phyloP scores from a whole-genome alignment of 1,140 invertebrate species.

The Capitella teleta region DNA sequence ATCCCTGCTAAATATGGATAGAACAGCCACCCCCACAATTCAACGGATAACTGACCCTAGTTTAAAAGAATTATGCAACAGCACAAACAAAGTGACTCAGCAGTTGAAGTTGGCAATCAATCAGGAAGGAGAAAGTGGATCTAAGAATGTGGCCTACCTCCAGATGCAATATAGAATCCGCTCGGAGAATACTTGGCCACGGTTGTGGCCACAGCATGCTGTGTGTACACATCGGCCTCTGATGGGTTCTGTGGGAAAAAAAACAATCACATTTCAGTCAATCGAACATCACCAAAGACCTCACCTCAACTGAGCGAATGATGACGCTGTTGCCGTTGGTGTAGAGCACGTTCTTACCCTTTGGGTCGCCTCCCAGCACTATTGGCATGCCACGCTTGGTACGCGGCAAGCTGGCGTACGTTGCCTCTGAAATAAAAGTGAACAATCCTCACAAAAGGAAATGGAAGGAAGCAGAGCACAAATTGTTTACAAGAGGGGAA shows the following conservation, averaged over 20 bases:
- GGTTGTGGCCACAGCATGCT: slow-evolving; percentile 87
- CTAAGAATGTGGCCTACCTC: too few relatives aligned
- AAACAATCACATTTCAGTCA: neutral
- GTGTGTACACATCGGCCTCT: slow-evolving; percentile 88
- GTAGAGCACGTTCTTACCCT: slow-evolving; percentile 94
- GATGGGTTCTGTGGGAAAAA: slow-evolving; percentile 62
- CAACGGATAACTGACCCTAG: too few relatives aligned
- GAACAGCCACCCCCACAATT: too few relatives aligned
- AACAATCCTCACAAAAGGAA: too few relatives aligned
- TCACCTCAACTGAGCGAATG: slow-evolving; percentile 88
- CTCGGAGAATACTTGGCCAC: slow-evolving; percentile 97
- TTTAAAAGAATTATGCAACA: too few relatives aligned
- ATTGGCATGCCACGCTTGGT: slow-evolving; percentile 85
- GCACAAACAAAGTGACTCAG: too few relatives aligned
- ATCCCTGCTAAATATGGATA: too few relatives aligned
- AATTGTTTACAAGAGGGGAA: too few relatives aligned
- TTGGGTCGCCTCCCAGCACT: slow-evolving; percentile 86
- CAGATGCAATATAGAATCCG: slow-evolving; percentile 97
- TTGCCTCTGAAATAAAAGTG: slow-evolving; percentile 24
- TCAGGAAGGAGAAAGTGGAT: too few relatives aligned
- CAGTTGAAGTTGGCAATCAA: too few relatives aligned
- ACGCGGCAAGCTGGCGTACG: slow-evolving; percentile 78
- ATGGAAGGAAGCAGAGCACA: too few relatives aligned
- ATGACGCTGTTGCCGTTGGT: slow-evolving; percentile 95
- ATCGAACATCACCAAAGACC: slow-evolving; percentile 2